Evolutionary conservation across 2,113 vertebrate species (phyloP).

Genomic region (Malurus melanocephalus): DNA sequence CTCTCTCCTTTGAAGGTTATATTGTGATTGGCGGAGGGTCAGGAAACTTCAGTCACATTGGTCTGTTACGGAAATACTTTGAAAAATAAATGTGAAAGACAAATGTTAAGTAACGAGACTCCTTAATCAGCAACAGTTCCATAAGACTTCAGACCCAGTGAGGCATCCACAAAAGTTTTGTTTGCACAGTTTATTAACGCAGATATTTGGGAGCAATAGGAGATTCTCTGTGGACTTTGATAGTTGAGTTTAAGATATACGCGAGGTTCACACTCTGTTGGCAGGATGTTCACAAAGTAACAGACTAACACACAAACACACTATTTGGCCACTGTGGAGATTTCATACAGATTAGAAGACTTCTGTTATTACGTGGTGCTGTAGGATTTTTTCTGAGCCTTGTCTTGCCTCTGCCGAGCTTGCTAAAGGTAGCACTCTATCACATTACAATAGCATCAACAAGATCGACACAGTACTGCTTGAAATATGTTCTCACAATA

Average conservation of each 20-base stretch:
- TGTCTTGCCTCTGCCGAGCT: background rate
- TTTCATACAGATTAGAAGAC: background rate
- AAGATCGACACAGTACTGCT: background rate
- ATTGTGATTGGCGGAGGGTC: conserved; percentile 63
- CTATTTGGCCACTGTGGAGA: background rate
- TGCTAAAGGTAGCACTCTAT: background rate
- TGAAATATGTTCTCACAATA: background rate
- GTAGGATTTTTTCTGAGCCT: background rate
- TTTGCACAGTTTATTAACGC: conserved; percentile 20
- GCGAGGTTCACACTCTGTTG: rapidly evolving
- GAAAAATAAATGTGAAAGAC: conserved; percentile 63
- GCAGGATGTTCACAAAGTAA: background rate
- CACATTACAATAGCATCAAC: background rate
- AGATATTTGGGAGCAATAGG: background rate
- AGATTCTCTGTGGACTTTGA: background rate
- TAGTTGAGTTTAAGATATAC: background rate
- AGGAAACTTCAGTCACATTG: conserved; percentile 61
- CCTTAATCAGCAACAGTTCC: conserved; percentile 58
- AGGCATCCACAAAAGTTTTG: background rate
- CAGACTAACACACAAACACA: background rate
- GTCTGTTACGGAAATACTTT: conserved; percentile 54
- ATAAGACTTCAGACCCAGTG: background rate
- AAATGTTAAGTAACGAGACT: conserved; percentile 52
- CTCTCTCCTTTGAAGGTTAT: conserved; percentile 64
- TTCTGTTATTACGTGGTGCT: background rate